These are phyloP conservation scores for Patagioenas fasciata DNA, from an alignment of 2,113 vertebrate species.

Conservation along the genomic window DNA sequence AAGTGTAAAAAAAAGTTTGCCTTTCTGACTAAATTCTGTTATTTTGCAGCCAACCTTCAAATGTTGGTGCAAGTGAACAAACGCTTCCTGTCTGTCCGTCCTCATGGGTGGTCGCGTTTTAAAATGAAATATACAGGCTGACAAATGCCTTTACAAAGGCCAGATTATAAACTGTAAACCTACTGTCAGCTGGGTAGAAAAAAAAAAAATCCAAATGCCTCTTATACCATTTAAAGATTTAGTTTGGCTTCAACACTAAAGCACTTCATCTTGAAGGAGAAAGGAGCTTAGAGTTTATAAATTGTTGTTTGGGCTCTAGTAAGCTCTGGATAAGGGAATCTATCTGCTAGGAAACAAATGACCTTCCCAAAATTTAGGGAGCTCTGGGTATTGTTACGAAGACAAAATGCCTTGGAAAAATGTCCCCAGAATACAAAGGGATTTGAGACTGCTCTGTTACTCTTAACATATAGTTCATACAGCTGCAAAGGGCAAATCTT, in stretches of 20 bases:
- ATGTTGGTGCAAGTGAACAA: constrained; percentile 77
- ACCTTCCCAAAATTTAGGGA: constrained; percentile 59
- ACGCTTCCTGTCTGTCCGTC: constrained; percentile 79
- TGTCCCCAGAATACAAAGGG: constrained; percentile 39
- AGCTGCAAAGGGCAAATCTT: constrained; percentile 47
- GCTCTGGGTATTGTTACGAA: constrained; percentile 66
- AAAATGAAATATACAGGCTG: constrained; percentile 87
- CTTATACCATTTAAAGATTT: constrained; percentile 77
- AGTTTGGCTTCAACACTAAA: constrained; percentile 67
- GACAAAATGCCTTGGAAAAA: constrained; percentile 57
- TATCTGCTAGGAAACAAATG: constrained; percentile 69
- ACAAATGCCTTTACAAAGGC: constrained; percentile 90
- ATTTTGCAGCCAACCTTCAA: constrained; percentile 78
- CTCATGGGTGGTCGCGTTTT: constrained; percentile 91
- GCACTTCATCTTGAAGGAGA: constrained; percentile 61
- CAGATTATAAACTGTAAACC: constrained; percentile 96
- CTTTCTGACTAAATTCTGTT: constrained; percentile 77
- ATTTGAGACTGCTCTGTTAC: constrained; percentile 6
- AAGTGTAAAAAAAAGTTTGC: constrained; percentile 49
- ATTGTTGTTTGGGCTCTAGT: constrained; percentile 61
- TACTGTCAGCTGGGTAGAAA: constrained; percentile 83
- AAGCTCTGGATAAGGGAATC: constrained; percentile 66
- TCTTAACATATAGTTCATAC: constrained; percentile 41
- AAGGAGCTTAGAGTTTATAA: constrained; percentile 67
- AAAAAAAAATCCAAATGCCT: constrained; percentile 74